phyloP scores from a whole-genome alignment of 1,140 invertebrate species.

The Sycobia sp. region DNA sequence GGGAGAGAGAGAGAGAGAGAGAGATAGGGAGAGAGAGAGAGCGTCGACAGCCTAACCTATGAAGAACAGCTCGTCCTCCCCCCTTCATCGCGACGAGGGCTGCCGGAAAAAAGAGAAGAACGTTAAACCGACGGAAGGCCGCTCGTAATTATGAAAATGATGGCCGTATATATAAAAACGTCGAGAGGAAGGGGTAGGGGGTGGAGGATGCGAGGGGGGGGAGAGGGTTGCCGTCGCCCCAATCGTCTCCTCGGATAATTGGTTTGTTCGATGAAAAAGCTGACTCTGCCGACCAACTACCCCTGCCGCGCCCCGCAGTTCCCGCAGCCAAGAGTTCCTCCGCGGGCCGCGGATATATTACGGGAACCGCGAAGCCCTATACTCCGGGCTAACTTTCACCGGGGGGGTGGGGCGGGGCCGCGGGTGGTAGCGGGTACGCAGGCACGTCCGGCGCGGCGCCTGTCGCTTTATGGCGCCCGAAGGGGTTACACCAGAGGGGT shows the following conservation, averaged over 20 bases:
- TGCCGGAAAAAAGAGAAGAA: neutral
- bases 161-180: too few species aligned
- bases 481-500: conserved; percentile 31
- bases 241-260: too few species aligned
- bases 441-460: too few species aligned
- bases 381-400: conserved; percentile 19
- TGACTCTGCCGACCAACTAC: conserved; percentile 5
- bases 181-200: too few species aligned
- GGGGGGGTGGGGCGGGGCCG: neutral
- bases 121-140: neutral
- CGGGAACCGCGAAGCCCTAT: conserved; percentile 14
- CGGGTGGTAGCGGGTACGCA: too few species aligned
- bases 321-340: too few species aligned
- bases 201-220: too few species aligned
- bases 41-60: too few species aligned
- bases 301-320: neutral
- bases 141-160: conserved; percentile 30
- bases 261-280: conserved; percentile 27
- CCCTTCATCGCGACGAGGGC: neutral
- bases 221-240: conserved; percentile 14
- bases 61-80: too few species aligned
- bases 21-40: too few species aligned
- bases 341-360: too few species aligned
- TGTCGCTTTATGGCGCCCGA: conserved; percentile 24
- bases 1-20: too few species aligned